These are phyloP conservation scores for Tipula helvola DNA, from an alignment of 2,888 invertebrate genomes.

Conservation along the genomic window DNA sequence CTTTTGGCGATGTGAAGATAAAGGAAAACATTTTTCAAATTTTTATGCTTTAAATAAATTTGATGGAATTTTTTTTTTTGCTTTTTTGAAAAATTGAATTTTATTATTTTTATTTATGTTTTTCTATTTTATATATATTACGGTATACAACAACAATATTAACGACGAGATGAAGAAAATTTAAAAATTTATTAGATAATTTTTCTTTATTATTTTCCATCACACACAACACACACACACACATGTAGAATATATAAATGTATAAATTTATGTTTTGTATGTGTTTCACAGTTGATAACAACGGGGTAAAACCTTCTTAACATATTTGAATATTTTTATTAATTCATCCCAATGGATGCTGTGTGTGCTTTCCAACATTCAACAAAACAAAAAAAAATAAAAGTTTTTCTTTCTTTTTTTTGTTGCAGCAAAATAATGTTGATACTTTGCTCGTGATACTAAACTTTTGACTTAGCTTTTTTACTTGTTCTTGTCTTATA, in stretches of 20 bases:
- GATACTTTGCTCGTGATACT: neutral
- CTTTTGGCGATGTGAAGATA: neutral
- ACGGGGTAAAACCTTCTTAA: neutral
- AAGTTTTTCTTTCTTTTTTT: neutral
- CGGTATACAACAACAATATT: neutral
- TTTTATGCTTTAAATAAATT: neutral
- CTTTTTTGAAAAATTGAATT: neutral
- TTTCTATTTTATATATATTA: neutral
- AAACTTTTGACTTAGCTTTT: neutral
- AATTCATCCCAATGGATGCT: neutral
- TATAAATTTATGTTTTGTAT: neutral
- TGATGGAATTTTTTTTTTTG: neutral
- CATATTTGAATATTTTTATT: neutral
- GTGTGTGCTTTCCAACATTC: neutral
- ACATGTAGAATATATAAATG: no score
- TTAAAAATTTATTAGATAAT: neutral
- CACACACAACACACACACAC: no score
- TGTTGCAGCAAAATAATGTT: neutral
- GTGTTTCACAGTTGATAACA: neutral
- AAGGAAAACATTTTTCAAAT: neutral
- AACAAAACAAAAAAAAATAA: neutral
- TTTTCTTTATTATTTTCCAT: neutral
- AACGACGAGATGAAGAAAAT: no score
- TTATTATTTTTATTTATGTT: constrained; percentile 4
- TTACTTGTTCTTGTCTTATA: neutral